Conservation (phyloP, 2,797 vertebrate species). For the Sebastes hubbsi region DNA sequence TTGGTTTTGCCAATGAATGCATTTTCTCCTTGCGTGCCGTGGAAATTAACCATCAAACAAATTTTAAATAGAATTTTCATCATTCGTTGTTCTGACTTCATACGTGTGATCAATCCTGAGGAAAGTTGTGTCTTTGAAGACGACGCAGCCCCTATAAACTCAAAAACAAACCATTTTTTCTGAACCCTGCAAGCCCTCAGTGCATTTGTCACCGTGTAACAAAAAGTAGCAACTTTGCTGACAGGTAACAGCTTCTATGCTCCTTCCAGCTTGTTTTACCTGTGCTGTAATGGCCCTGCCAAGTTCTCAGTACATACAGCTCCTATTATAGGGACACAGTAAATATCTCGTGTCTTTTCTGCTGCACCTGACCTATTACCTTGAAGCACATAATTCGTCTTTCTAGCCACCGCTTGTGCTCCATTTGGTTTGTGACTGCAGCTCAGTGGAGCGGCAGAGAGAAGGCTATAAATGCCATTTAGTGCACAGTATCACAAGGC, state of each 20-base stretch:
- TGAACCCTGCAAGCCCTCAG: background rate
- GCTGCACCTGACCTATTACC: background rate
- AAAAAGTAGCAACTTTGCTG: conserved; percentile 21
- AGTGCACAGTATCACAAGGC: conserved; percentile 19
- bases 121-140: conserved; percentile 20
- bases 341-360: conserved; percentile 5
- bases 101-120: background rate
- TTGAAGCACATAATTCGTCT: conserved; percentile 17
- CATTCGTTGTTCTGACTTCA: background rate
- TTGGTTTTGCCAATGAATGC: background rate
- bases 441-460: conserved; percentile 13
- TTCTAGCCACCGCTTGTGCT: conserved; percentile 6
- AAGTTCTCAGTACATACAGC: background rate
- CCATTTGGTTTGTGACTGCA: conserved; percentile 2
- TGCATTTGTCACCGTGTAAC: conserved; percentile 18
- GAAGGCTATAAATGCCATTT: conserved; percentile 22
- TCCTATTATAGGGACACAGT: conserved; percentile 4
- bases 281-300: conserved; percentile 13
- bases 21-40: background rate
- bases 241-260: conserved; percentile 6
- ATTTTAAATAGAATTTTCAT: conserved; percentile 9
- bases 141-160: background rate
- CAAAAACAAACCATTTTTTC: conserved; percentile 11
- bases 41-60: conserved; percentile 6
- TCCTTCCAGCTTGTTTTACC: conserved; percentile 19